These are phyloP conservation scores for Melanchra persicariae DNA, from an alignment of 2,888 invertebrate species.

Conservation along the genomic window DNA sequence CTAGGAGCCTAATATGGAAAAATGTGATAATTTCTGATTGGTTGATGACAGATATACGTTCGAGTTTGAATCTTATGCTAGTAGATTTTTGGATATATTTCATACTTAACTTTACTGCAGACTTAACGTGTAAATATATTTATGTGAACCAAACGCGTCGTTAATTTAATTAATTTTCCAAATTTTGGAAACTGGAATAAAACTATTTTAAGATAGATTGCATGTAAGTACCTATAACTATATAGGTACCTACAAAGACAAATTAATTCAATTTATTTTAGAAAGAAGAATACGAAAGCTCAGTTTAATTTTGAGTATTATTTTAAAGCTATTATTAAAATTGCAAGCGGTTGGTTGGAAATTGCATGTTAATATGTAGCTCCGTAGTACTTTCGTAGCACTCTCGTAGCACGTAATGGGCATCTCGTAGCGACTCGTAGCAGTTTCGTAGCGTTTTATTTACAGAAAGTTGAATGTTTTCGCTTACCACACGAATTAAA, in stretches of 20 bases:
- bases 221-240: too few species aligned
- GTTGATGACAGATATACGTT: neutral
- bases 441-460: conserved; percentile 47
- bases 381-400: conserved; percentile 57
- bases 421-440: conserved; percentile 47
- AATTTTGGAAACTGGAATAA: neutral
- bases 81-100: too few species aligned
- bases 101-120: too few species aligned
- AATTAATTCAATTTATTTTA: neutral
- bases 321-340: conserved; percentile 21
- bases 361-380: conserved; percentile 49
- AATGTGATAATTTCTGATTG: neutral
- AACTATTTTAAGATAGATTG: too few species aligned
- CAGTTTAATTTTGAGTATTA: conserved; percentile 1
- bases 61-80: neutral
- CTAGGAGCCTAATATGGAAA: neutral
- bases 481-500: conserved; percentile 50
- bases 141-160: too few species aligned
- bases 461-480: conserved; percentile 56
- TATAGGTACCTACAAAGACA: too few species aligned
- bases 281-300: neutral
- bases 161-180: too few species aligned
- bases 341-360: conserved; percentile 22
- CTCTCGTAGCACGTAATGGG: conserved; percentile 56
- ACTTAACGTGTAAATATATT: too few species aligned